Evolutionary conservation across 2,797 vertebrate genomes (phyloP).

Genomic region (Lemur catta): DNA sequence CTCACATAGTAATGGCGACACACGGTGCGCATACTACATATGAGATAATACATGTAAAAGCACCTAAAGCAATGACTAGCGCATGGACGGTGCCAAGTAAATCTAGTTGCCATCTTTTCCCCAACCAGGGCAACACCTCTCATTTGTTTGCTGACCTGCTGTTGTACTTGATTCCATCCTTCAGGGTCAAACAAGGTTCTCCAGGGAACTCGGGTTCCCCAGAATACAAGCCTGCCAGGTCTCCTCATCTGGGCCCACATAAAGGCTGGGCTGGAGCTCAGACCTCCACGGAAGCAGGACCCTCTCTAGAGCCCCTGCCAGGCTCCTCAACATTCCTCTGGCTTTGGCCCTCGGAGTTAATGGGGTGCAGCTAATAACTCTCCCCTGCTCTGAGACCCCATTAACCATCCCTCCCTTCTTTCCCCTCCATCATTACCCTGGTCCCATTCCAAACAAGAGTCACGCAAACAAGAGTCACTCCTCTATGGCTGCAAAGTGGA

Average conservation of each 20-base stretch:
- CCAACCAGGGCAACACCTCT: too few species aligned
- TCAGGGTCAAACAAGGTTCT: neutral
- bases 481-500: neutral
- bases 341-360: neutral
- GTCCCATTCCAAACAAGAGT: neutral
- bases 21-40: accelerated
- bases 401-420: too few species aligned
- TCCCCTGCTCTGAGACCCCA: neutral
- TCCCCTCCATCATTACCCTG: neutral
- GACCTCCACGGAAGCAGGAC: neutral
- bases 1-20: neutral
- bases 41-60: neutral
- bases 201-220: neutral
- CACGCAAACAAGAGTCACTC: neutral
- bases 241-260: neutral
- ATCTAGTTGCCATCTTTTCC: neutral
- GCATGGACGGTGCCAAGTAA: too few species aligned
- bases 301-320: neutral
- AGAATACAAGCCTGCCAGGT: neutral
- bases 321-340: neutral
- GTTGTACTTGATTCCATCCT: neutral
- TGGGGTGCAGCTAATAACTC: neutral
- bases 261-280: neutral
- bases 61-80: neutral
- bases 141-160: neutral